phyloP scores from a whole-genome alignment of 2,797 vertebrate genomes.

The Aythya fuligula region DNA sequence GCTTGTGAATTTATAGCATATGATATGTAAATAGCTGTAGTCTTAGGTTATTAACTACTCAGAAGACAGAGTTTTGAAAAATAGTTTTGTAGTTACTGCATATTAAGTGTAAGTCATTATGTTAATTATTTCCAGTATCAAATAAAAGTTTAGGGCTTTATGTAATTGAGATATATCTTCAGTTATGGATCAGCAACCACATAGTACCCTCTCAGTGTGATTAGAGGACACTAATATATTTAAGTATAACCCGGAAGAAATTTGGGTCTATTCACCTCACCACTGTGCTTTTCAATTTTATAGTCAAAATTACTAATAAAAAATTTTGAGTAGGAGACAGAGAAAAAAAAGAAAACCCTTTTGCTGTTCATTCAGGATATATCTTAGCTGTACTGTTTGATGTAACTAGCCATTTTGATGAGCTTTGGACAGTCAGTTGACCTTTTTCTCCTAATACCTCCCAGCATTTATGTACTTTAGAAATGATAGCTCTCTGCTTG shows the following conservation, averaged over 20 bases:
- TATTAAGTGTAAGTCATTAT: not conserved
- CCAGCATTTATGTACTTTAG: not conserved
- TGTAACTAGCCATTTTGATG: slow-evolving; percentile 14
- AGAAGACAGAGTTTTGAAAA: not conserved
- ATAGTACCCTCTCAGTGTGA: not conserved
- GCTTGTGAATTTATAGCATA: not conserved
- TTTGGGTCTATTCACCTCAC: not conserved
- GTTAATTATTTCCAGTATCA: not conserved
- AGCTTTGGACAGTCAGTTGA: slow-evolving; percentile 40
- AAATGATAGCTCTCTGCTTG: slow-evolving; percentile 29
- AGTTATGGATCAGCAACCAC: not conserved
- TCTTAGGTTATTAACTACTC: not conserved
- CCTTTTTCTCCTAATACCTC: slow-evolving; percentile 61
- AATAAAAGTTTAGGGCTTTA: not conserved
- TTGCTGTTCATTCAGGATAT: not conserved
- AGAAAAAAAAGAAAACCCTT: not conserved
- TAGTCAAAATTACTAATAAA: not conserved
- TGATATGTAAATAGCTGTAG: not conserved
- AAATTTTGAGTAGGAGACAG: not conserved
- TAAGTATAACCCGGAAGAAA: not conserved
- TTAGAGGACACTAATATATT: not conserved
- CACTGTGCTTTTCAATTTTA: not conserved
- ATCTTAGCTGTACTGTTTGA: slow-evolving; percentile 9
- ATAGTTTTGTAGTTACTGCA: not conserved
- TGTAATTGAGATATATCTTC: not conserved